Percentiles rank a stretch among this genome's conserved stretches.
phyloP scores from a whole-genome alignment of 2,888 invertebrate species.

The Drosophila stalkeri region DNA sequence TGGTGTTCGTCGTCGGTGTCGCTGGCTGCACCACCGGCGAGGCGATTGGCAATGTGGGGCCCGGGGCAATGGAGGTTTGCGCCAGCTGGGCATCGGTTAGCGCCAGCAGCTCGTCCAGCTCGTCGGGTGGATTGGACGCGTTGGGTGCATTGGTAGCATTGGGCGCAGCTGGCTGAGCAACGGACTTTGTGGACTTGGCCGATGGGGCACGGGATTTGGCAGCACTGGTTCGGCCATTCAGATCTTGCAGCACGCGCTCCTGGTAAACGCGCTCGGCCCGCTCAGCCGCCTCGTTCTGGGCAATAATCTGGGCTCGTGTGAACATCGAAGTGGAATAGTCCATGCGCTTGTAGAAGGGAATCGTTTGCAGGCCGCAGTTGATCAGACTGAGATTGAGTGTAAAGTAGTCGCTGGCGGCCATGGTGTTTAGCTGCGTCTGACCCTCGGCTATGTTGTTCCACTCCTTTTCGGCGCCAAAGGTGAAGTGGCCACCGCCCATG shows the following conservation, averaged over 20 bases:
- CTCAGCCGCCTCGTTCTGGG: slow-evolving; percentile 82
- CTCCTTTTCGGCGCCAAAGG: slow-evolving; percentile 85
- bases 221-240: slow-evolving; percentile 47
- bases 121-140: slow-evolving; percentile 59
- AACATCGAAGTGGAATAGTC: slow-evolving; percentile 84
- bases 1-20: slow-evolving; percentile 48
- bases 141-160: no score
- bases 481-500: slow-evolving; percentile 84
- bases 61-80: slow-evolving; percentile 13
- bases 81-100: slow-evolving; percentile 63
- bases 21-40: slow-evolving; percentile 42
- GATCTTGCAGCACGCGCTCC: slow-evolving; percentile 66
- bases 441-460: slow-evolving; percentile 83
- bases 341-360: slow-evolving; percentile 85
- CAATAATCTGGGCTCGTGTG: slow-evolving; percentile 80
- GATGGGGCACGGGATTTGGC: slow-evolving; percentile 51
- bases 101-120: slow-evolving; percentile 82
- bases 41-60: slow-evolving; percentile 28
- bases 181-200: slow-evolving; percentile 38
- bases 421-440: slow-evolving; percentile 73
- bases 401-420: slow-evolving; percentile 84
- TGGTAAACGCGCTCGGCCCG: slow-evolving; percentile 78
- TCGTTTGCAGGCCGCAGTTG: slow-evolving; percentile 84
- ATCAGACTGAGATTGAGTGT: slow-evolving; percentile 84
- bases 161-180: slow-evolving; percentile 20